A percentile compares a stretch with the other conserved stretches of the same genome.
Evolutionary conservation across 2,797 vertebrate species (phyloP).

Genomic region (Gymnothorax javanicus): DNA sequence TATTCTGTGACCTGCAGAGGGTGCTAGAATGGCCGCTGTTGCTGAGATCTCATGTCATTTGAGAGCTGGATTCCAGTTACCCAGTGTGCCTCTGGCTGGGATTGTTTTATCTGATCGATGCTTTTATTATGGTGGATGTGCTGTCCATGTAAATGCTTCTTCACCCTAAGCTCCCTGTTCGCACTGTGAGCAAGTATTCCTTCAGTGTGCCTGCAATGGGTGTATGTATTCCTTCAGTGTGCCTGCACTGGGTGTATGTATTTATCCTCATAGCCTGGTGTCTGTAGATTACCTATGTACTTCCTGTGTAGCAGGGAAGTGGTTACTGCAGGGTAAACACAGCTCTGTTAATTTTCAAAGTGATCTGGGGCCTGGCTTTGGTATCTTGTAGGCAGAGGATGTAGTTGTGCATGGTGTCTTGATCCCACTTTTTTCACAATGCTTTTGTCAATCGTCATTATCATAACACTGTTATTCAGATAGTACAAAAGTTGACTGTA

Average conservation of each 20-base stretch:
- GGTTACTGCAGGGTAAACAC: neutral
- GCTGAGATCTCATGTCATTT: neutral
- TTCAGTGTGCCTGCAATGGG: neutral
- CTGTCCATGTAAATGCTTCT: neutral
- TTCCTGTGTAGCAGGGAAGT: neutral
- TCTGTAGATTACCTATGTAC: neutral
- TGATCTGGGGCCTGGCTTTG: neutral
- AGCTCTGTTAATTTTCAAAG: neutral
- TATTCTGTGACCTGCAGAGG: slow-evolving; percentile 48
- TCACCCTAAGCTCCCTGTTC: neutral
- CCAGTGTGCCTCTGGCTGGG: neutral
- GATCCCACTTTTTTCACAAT: neutral
- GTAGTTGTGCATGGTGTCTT: neutral
- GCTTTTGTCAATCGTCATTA: neutral
- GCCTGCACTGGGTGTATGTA: neutral
- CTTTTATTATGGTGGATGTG: neutral
- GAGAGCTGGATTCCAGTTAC: neutral
- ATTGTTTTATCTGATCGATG: neutral
- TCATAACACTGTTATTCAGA: neutral
- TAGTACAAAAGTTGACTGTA: neutral
- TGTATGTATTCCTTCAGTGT: neutral
- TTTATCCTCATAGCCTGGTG: neutral
- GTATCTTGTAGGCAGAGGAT: neutral
- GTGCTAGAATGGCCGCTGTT: slow-evolving; percentile 32
- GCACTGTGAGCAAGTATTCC: neutral